Conservation (phyloP, 2,113 vertebrate species). For the Sylvietta virens region DNA sequence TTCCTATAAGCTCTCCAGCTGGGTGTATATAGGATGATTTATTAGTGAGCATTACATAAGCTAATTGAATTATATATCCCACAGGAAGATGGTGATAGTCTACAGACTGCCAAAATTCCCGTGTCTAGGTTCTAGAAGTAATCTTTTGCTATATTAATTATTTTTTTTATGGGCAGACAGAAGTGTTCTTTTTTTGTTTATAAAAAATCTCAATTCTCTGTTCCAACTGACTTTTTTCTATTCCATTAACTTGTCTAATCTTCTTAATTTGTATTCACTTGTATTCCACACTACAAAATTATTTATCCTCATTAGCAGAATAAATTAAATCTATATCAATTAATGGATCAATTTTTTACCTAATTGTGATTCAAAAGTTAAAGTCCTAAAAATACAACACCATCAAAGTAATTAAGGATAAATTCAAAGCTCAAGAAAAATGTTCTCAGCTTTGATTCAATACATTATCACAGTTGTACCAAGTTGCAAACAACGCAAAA, state of each 20-base stretch:
- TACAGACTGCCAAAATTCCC: conserved; percentile 60
- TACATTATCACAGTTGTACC: not conserved
- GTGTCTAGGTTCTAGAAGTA: conserved; percentile 58
- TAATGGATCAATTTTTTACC: not conserved
- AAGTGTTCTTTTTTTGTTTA: not conserved
- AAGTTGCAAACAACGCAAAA: not conserved
- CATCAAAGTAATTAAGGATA: not conserved
- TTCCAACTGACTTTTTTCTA: not conserved
- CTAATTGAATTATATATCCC: conserved; percentile 74
- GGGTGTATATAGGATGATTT: conserved; percentile 55
- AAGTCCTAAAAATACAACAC: not conserved
- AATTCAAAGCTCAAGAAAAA: not conserved
- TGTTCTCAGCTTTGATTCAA: not conserved
- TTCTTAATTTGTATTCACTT: not conserved
- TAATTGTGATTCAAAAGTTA: not conserved
- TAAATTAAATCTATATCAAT: not conserved
- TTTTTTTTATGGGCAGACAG: conserved; percentile 24
- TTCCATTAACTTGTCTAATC: not conserved
- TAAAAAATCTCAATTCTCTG: not conserved
- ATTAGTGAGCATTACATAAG: conserved; percentile 66
- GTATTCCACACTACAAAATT: not conserved
- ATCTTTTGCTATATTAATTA: conserved; percentile 55
- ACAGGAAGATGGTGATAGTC: conserved; percentile 41
- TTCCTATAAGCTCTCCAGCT: not conserved
- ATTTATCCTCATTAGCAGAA: not conserved